phyloP scores from a whole-genome alignment of 37 sponge, comb jelly and placozoan genomes.

The Beroe ovata region DNA sequence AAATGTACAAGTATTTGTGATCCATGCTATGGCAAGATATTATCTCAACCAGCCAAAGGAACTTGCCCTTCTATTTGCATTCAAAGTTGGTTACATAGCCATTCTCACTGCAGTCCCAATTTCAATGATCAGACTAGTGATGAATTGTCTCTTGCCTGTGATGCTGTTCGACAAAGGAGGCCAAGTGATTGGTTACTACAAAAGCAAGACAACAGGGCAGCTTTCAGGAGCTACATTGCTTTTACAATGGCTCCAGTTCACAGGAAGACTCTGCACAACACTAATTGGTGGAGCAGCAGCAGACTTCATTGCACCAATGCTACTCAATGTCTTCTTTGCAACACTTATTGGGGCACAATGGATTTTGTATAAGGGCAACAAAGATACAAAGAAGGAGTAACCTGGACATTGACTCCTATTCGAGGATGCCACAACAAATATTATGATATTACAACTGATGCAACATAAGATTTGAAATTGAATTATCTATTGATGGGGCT shows the following conservation, averaged over 20 bases:
- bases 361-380: not conserved
- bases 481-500: no score
- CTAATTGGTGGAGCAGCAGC: slow-evolving; percentile 20
- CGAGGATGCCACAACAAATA: no score
- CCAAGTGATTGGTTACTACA: not conserved
- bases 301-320: slow-evolving; percentile 46
- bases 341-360: not conserved
- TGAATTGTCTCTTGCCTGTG: slow-evolving; percentile 45
- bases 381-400: slow-evolving; percentile 21
- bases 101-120: slow-evolving; percentile 13
- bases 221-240: slow-evolving; percentile 27
- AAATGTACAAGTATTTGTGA: slow-evolving; percentile 37
- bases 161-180: not conserved
- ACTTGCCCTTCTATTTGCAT: not conserved
- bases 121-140: not conserved
- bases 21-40: slow-evolving; percentile 40
- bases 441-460: no score
- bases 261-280: slow-evolving; percentile 29
- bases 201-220: slow-evolving; percentile 16
- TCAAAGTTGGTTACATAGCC: not conserved
- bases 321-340: slow-evolving; percentile 20
- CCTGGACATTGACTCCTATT: no score
- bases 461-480: no score
- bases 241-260: slow-evolving; percentile 36
- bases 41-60: slow-evolving; percentile 13